These are phyloP conservation scores for Lepus oiostolus DNA, from an alignment of 2,797 vertebrate genomes.

Conservation along the genomic window DNA sequence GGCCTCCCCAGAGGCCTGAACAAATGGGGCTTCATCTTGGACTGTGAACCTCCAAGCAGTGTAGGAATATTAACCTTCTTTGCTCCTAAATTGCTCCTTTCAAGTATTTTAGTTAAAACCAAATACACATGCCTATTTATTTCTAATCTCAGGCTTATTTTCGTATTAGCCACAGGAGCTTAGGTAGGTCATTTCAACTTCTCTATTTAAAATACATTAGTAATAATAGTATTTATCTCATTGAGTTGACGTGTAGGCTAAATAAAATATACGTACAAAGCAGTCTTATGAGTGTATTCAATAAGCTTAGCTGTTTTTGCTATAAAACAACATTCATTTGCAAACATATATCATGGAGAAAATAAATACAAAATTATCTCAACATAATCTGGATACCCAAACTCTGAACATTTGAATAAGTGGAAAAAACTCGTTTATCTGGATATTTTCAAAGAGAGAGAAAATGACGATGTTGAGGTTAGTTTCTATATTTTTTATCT, in stretches of 20 bases:
- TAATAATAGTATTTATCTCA: not conserved
- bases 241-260: not conserved
- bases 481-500: not conserved
- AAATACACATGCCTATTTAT: not conserved
- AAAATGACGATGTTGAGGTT: not conserved
- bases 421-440: not conserved
- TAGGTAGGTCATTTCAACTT: not conserved
- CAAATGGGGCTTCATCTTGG: too few relatives aligned
- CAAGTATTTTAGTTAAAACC: too few relatives aligned
- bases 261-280: not conserved
- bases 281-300: not conserved
- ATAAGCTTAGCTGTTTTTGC: not conserved
- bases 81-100: too few relatives aligned
- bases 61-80: too few relatives aligned
- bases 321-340: not conserved
- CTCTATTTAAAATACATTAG: not conserved
- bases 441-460: not conserved
- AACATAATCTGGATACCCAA: not conserved
- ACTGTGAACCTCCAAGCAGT: too few relatives aligned
- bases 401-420: not conserved
- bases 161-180: not conserved
- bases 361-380: not conserved
- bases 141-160: not conserved
- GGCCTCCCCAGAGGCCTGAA: too few relatives aligned
- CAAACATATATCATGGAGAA: not conserved